These are phyloP conservation scores for Python bivittatus DNA, from an alignment of 2,113 vertebrate genomes.

Conservation along the genomic window DNA sequence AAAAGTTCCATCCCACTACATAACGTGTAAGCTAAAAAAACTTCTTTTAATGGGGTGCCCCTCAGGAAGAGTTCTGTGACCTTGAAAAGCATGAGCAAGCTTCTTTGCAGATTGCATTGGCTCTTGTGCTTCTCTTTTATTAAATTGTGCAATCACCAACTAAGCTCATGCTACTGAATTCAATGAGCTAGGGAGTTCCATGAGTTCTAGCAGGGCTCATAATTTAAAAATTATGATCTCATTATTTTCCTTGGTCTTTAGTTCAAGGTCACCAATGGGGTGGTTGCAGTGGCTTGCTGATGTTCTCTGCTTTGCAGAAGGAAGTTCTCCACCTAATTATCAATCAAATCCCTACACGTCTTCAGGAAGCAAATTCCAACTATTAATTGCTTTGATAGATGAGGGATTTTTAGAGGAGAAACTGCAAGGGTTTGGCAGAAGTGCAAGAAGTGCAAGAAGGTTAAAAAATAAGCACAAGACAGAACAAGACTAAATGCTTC, in stretches of 20 bases:
- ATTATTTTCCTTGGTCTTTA: conserved; percentile 29
- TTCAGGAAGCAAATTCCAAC: conserved; percentile 21
- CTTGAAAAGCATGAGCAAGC: neutral
- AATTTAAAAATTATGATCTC: conserved; percentile 30
- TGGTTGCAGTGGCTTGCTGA: neutral
- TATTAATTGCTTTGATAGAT: conserved; percentile 42
- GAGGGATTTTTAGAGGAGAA: neutral
- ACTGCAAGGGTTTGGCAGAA: conserved; percentile 24
- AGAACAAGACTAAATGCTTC: conserved; percentile 24
- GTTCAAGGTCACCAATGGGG: conserved; percentile 16
- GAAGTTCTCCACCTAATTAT: conserved; percentile 29
- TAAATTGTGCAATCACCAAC: neutral
- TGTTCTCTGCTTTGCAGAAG: neutral
- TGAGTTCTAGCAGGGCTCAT: neutral
- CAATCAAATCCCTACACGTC: conserved; percentile 26
- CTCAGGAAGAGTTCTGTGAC: neutral
- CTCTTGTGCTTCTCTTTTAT: neutral
- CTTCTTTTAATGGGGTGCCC: neutral
- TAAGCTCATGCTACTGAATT: neutral
- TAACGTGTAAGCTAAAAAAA: neutral
- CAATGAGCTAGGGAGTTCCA: neutral
- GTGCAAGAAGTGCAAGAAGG: neutral
- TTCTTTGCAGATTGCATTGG: neutral
- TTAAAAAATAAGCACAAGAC: conserved; percentile 24
- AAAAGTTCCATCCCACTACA: neutral